Evolutionary conservation across 1,140 invertebrate genomes (phyloP), one percentile per base, ranked within the genome.

Genomic region (Aphaenogaster rudis): DNA sequence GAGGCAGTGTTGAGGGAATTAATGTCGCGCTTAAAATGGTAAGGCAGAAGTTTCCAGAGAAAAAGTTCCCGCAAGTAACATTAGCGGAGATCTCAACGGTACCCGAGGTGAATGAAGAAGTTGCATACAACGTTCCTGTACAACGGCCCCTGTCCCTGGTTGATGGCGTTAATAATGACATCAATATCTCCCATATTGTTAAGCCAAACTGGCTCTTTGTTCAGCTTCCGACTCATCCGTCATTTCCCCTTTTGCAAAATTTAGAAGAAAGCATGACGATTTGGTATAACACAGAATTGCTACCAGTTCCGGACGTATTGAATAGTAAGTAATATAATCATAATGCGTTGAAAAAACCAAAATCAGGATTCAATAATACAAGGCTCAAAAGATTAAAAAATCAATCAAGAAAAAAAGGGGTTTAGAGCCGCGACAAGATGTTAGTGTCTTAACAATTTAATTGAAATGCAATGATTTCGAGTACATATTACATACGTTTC

Each of bases 181-280:
- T 99, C 1, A 97, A 98, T 67, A 96, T 99, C 66, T 98, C 97
- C 91, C 97, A 97, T 89, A 97, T 99, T 88, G 96, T 99, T 8
- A 97, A 97, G 90, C 97, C 98, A 28, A 97, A 97, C 74, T 98
- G 99, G 93, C 96, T 99, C 90, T 99, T 99, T 95, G 96, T 99
- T 45, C 99, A 99, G 93, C 97, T 99, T 93, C 98, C 98, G 17
- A 97, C 98, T 64, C 99, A 99, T 96, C 98, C 99, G 0, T 97
- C 98, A 0, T 99, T 98, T 96, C 97, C 97, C 1, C 97, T 97
- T 17, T 96, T 99, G 67, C 96, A 97, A 88, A 95, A 97, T 67
- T 96, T 99, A 54, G 98, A 98, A 93, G 96, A 97, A 54, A 96
- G 96, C 87, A 97, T 98, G 96, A 97, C 96, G 88, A 95, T 96